These are phyloP conservation scores for Cremastobaeus sp. DNA, from an alignment of 2,888 invertebrate genomes.

Conservation along the genomic window DNA sequence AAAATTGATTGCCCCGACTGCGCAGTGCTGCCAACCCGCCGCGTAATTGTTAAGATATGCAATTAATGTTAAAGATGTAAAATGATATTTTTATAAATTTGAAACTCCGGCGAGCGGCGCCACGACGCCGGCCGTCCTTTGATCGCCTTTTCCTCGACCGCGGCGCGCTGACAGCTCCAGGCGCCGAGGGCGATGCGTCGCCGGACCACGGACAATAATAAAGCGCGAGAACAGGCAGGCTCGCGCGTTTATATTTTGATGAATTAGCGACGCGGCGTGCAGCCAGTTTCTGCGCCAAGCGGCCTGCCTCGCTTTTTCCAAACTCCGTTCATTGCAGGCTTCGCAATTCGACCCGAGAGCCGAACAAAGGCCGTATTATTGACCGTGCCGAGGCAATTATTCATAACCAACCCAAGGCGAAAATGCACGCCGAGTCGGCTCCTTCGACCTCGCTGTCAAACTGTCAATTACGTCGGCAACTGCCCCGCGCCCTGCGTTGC, in stretches of 20 bases:
- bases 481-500: too few species aligned
- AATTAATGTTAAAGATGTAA: conserved; percentile 58
- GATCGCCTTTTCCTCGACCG: neutral
- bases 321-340: too few species aligned
- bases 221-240: conserved; percentile 3
- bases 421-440: too few species aligned
- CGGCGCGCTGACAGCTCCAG: conserved; percentile 3
- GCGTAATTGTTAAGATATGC: conserved; percentile 56
- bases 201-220: neutral
- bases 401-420: conserved; percentile 20
- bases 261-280: too few species aligned
- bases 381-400: conserved; percentile 8
- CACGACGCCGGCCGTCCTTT: conserved; percentile 5
- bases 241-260: conserved; percentile 13
- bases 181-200: neutral
- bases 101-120: conserved; percentile 31
- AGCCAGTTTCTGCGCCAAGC: too few species aligned
- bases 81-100: conserved; percentile 58
- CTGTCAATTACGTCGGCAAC: too few species aligned
- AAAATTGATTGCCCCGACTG: conserved; percentile 48
- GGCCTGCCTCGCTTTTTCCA: too few species aligned
- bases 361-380: conserved; percentile 24
- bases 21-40: conserved; percentile 42
- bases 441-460: too few species aligned
- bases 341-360: conserved; percentile 4